These are phyloP conservation scores for Penelope pileata DNA, from an alignment of 2,113 vertebrate species.

Conservation along the genomic window DNA sequence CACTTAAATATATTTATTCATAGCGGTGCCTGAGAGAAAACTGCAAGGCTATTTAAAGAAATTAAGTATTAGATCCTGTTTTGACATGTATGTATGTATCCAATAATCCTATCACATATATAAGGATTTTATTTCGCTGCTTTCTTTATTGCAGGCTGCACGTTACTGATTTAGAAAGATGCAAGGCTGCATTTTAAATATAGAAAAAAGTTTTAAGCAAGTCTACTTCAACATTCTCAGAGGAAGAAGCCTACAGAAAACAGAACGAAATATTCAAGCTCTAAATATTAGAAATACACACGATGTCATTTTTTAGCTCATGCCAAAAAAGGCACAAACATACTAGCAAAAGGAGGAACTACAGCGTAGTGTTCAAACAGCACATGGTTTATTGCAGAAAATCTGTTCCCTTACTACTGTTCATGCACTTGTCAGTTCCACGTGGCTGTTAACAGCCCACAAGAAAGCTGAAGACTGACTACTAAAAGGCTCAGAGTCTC, in stretches of 20 bases:
- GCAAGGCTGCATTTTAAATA: background rate
- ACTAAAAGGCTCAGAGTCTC: background rate
- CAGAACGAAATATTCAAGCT: background rate
- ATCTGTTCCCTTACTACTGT: background rate
- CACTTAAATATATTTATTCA: background rate
- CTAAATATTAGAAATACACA: background rate
- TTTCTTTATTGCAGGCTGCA: background rate
- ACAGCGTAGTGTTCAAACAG: background rate
- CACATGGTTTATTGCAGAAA: background rate
- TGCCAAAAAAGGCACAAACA: background rate
- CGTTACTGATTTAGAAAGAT: background rate
- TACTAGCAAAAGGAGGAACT: background rate
- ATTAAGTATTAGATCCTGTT: background rate
- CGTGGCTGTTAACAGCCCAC: background rate
- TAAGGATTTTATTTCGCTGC: background rate
- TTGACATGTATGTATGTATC: background rate
- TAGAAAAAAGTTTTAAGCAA: background rate
- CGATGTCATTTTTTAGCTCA: background rate
- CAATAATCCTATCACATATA: background rate
- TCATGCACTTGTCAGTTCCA: background rate
- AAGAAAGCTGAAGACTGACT: background rate
- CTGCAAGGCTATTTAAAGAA: background rate
- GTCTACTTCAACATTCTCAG: background rate
- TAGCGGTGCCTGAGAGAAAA: background rate
- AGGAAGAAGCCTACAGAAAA: background rate